phyloP scores from a whole-genome alignment of 2,113 vertebrate species.

The Sceloporus tristichus region DNA sequence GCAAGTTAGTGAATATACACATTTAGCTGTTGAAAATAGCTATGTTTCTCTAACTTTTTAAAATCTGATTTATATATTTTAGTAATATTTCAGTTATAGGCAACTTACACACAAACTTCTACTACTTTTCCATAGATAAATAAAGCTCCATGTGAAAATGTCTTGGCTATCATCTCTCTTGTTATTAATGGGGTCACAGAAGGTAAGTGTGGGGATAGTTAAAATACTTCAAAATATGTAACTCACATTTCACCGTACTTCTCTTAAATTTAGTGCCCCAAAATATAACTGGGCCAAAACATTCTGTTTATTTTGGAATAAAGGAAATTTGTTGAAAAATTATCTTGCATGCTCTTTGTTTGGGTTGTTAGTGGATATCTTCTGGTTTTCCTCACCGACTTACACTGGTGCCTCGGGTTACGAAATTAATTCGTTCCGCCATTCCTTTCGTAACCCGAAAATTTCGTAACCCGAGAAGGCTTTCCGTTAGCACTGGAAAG shows the following conservation, averaged over 20 bases:
- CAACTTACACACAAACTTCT: constrained; percentile 37
- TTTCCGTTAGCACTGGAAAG: too few relatives aligned
- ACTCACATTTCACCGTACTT: not conserved
- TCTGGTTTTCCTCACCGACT: not conserved
- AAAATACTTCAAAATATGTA: not conserved
- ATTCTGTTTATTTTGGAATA: not conserved
- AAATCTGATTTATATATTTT: not conserved
- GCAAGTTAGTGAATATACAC: not conserved
- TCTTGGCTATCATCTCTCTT: constrained; percentile 93
- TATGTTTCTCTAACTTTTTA: not conserved
- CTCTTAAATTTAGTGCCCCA: not conserved
- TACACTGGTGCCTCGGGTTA: too few relatives aligned
- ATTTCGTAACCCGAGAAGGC: too few relatives aligned
- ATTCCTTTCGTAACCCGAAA: too few relatives aligned
- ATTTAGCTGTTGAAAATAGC: not conserved
- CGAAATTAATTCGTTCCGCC: too few relatives aligned
- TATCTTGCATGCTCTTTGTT: not conserved
- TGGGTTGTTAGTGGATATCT: not conserved
- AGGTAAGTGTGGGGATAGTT: constrained; percentile 79
- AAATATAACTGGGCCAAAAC: not conserved
- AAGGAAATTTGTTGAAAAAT: not conserved
- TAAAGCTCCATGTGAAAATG: constrained; percentile 88
- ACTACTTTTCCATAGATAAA: constrained; percentile 82
- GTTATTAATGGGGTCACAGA: constrained; percentile 94
- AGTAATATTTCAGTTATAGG: constrained; percentile 18